Percentiles rank a stretch among this genome's conserved stretches.
Evolutionary conservation across 2,888 invertebrate genomes (phyloP).

Genomic region (Bombylius major): DNA sequence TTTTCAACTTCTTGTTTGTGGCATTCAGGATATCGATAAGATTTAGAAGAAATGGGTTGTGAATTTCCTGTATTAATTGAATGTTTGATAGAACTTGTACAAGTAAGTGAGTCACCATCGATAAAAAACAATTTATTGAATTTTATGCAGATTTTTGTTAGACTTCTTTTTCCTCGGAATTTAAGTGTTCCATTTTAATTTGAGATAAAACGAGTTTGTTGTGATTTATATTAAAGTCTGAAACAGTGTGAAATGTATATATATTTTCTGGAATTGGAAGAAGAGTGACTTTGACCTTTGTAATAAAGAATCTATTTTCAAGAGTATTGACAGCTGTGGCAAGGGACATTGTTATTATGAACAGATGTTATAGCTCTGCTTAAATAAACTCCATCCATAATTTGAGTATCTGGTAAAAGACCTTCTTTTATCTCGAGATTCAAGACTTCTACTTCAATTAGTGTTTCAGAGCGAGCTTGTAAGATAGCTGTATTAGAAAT

Average conservation of each 20-base stretch:
- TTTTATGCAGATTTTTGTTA: constrained; percentile 2
- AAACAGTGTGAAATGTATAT: background rate
- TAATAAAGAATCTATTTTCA: background rate
- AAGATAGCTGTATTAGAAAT: too few species aligned
- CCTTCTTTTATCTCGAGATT: background rate
- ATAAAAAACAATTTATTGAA: constrained; percentile 7
- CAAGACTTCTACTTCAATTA: background rate
- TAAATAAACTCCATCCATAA: background rate
- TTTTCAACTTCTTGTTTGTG: constrained; percentile 6
- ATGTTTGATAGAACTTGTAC: constrained; percentile 3
- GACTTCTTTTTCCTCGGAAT: constrained; percentile 14
- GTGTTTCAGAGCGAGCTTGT: background rate
- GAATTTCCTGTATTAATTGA: constrained; percentile 2
- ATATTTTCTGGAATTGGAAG: background rate
- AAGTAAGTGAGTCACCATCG: constrained; percentile 3
- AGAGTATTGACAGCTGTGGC: background rate
- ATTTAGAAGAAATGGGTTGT: constrained; percentile 1
- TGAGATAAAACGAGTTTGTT: background rate
- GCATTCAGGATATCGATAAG: constrained; percentile 7
- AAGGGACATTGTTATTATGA: background rate
- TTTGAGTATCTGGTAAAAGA: background rate
- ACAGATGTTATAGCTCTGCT: background rate
- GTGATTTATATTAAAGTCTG: background rate
- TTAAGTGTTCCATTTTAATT: constrained; percentile 14
- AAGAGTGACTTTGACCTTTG: background rate